Evolutionary conservation across 2,797 vertebrate genomes (phyloP), one percentile per base, ranked within the genome.

Genomic region (Anolis apletophallus): DNA sequence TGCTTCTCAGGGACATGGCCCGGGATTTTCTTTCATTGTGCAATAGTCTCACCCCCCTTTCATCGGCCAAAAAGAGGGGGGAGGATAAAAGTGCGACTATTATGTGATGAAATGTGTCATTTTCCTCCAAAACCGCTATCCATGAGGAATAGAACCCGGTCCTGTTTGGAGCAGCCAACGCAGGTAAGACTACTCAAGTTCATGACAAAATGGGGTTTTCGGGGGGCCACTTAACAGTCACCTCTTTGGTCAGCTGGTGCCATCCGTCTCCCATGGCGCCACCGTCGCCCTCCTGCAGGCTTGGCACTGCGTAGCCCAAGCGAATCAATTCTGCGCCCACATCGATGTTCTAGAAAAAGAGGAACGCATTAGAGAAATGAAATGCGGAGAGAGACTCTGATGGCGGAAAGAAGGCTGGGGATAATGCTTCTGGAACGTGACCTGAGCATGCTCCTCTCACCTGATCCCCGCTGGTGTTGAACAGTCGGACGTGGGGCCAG

Each of bases 401-500:
- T n/a, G n/a, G n/a, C n/a, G n/a, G n/a, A n/a, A n/a, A n/a, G n/a
- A n/a, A n/a, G n/a, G n/a, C n/a, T n/a, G n/a, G n/a, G n/a, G n/a
- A n/a, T n/a, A n/a, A n/a, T n/a, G n/a, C n/a, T n/a, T n/a, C n/a
- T n/a, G n/a, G n/a, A n/a, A n/a, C n/a, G n/a, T n/a, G n/a, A n/a
- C n/a, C n/a, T n/a, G n/a, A n/a, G 29, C 9, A 26, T 1, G 54
- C 40, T 1, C n/a, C 1, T 0, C 89, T 55, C 82, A 98, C 98
- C 97, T 96, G 93, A 59, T 95, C 96, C 0, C 89, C 77, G 0
- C 78, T 95, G 81, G 93, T 93, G 84, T 97, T 96, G 7, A 96
- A 97, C 61, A 99, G 96, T 61, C 95, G 95, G 78, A 99, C 92
- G 12, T 93, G 96, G 8, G 97, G 98, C 97, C 97, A 97, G 8